Conservation (phyloP, 2,797 vertebrate genomes). For the Valencia hispanica region DNA sequence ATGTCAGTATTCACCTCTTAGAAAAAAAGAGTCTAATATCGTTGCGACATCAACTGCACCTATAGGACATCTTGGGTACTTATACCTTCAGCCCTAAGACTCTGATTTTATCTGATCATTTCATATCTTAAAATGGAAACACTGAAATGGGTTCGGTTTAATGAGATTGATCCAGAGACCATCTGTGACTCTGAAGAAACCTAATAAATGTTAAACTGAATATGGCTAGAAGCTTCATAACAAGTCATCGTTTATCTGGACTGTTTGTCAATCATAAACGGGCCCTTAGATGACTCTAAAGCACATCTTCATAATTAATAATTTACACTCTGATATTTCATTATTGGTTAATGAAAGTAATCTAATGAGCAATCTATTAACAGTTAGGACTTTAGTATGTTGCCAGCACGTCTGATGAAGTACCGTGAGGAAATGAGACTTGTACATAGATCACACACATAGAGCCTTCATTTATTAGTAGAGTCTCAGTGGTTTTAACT, state of each 20-base stretch:
- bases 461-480: not conserved
- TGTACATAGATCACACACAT: not conserved
- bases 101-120: too few relatives aligned
- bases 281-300: not conserved
- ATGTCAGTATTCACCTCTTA: too few relatives aligned
- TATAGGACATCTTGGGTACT: too few relatives aligned
- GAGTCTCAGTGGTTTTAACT: not conserved
- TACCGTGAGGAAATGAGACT: not conserved
- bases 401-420: not conserved
- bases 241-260: not conserved
- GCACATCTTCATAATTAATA: not conserved
- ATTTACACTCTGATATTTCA: not conserved
- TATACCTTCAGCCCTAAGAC: too few relatives aligned
- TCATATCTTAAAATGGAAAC: too few relatives aligned
- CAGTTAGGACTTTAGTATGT: not conserved
- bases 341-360: not conserved
- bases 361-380: not conserved
- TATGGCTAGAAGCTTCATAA: not conserved
- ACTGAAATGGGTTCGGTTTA: too few relatives aligned
- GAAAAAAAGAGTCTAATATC: too few relatives aligned
- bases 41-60: too few relatives aligned
- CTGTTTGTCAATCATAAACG: not conserved
- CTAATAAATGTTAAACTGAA: not conserved
- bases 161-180: too few relatives aligned
- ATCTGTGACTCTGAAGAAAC: not conserved